Percentiles rank a stretch among this genome's conserved stretches.
phyloP scores from a whole-genome alignment of 2,113 vertebrate species.

The Charina bottae region DNA sequence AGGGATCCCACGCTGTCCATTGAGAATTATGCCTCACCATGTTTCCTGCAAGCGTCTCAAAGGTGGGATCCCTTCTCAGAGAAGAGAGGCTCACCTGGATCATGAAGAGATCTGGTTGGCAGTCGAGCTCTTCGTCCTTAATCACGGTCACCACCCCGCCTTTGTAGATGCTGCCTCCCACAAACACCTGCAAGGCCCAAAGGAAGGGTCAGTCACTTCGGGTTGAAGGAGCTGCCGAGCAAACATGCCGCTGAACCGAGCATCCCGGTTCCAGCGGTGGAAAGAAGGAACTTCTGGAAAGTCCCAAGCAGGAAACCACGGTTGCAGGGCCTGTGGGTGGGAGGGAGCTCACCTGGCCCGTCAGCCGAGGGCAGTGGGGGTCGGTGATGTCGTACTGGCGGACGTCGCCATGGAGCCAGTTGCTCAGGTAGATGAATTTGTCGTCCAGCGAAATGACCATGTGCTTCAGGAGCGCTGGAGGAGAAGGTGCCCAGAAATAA shows the following conservation, averaged over 20 bases:
- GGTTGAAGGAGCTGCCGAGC: not conserved
- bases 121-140: conserved; percentile 82
- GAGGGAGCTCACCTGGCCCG: conserved; percentile 82
- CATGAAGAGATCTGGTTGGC: conserved; percentile 80
- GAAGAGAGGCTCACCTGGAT: conserved; percentile 77
- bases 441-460: conserved; percentile 91
- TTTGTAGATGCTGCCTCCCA: conserved; percentile 84
- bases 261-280: not conserved
- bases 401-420: conserved; percentile 92
- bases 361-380: conserved; percentile 75
- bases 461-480: conserved; percentile 85
- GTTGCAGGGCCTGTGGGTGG: not conserved
- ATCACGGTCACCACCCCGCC: conserved; percentile 83
- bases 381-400: conserved; percentile 92
- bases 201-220: not conserved
- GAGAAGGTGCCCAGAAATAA: not conserved
- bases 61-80: not conserved
- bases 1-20: not conserved
- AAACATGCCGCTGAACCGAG: not conserved
- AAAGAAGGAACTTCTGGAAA: too few relatives aligned
- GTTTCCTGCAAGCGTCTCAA: not conserved
- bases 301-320: not conserved
- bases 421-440: conserved; percentile 89
- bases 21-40: rapidly evolving
- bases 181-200: conserved; percentile 78